Conservation (phyloP, 2,113 vertebrate genomes). For the Triplophysa tibetana region DNA sequence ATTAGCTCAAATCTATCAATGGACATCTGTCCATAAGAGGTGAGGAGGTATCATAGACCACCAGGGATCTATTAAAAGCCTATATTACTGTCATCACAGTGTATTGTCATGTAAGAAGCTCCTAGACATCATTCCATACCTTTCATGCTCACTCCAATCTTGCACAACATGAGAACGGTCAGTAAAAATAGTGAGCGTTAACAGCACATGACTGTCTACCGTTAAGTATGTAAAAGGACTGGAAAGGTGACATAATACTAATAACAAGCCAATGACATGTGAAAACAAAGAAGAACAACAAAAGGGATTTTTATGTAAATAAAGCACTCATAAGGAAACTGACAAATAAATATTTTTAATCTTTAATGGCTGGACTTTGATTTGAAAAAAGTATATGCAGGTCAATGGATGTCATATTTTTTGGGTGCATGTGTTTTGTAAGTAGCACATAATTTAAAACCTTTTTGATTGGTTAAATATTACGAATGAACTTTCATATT, state of each 20-base stretch:
- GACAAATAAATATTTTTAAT: background rate
- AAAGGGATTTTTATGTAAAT: background rate
- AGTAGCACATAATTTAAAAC: no score
- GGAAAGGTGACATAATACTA: background rate
- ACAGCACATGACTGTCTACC: slow-evolving; percentile 6
- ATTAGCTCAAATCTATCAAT: slow-evolving; percentile 28
- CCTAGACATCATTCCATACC: slow-evolving; percentile 21
- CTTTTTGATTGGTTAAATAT: no score
- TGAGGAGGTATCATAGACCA: background rate
- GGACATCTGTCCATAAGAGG: slow-evolving; percentile 14
- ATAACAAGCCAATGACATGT: background rate
- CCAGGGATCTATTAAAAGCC: slow-evolving; percentile 25
- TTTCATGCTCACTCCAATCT: background rate
- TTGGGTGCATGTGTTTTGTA: no score
- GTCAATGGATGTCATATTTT: no score
- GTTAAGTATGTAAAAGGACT: background rate
- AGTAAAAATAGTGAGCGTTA: slow-evolving; percentile 31
- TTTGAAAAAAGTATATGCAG: no score
- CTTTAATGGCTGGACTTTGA: background rate
- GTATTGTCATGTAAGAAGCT: slow-evolving; percentile 15
- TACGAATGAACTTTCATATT: no score
- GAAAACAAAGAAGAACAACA: no score
- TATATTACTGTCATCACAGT: background rate
- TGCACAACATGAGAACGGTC: background rate
- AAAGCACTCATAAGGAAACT: no score